Evolutionary conservation across 2,888 invertebrate genomes (phyloP).

Genomic region (Bombyx huttoni): DNA sequence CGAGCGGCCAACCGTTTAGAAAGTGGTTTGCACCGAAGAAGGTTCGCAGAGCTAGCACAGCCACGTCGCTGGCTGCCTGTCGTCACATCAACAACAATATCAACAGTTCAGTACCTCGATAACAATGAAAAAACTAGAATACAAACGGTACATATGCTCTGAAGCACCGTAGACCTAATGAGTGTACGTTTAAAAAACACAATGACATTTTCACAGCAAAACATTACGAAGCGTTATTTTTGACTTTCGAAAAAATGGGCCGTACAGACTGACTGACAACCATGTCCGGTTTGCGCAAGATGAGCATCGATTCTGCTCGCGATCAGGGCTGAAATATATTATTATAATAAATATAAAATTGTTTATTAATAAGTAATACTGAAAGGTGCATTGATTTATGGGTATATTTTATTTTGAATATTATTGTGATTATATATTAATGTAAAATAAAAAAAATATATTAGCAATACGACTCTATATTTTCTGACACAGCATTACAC

Average conservation of each 20-base stretch:
- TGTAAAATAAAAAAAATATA: no score
- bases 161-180: background rate
- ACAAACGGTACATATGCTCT: background rate
- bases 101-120: background rate
- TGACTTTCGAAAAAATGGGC: constrained; percentile 19
- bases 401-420: no score
- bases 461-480: no score
- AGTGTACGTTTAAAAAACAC: background rate
- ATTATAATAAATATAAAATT: background rate
- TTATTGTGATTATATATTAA: no score
- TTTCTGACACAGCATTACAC: no score
- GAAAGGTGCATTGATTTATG: no score
- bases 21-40: no score
- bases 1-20: no score
- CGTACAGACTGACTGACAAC: constrained; percentile 15
- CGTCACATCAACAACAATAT: background rate
- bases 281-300: constrained; percentile 50
- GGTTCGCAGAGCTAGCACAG: background rate
- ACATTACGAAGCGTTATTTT: constrained; percentile 10
- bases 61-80: background rate
- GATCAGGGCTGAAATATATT: background rate
- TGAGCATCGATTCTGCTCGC: background rate
- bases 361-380: no score
- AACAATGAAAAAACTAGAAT: background rate
- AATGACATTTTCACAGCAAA: constrained; percentile 2